Conservation (phyloP, 2,797 vertebrate genomes). For the Rhinophrynus dorsalis region DNA sequence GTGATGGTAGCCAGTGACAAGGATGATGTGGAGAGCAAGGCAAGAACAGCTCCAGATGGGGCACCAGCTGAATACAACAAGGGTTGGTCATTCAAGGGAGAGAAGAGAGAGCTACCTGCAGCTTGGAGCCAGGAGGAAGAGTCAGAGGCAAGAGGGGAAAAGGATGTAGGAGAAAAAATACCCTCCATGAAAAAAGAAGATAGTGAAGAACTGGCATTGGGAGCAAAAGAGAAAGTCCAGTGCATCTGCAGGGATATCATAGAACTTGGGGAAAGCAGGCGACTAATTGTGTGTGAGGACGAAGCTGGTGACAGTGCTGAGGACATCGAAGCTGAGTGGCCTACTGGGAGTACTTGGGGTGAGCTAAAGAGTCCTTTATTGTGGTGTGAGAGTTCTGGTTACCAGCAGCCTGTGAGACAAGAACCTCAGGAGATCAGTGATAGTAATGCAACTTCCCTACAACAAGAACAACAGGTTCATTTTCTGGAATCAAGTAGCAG, state of each 20-base stretch:
- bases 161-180: conserved; percentile 1
- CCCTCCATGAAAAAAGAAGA: neutral
- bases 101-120: neutral
- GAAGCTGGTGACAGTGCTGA: conserved; percentile 31
- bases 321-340: conserved; percentile 25
- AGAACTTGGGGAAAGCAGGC: conserved; percentile 20
- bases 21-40: conserved; percentile 18
- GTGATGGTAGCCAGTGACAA: conserved; percentile 16
- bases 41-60: conserved; percentile 32
- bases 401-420: conserved; percentile 1
- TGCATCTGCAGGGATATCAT: neutral
- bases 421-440: neutral
- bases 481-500: neutral
- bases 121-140: conserved; percentile 15
- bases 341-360: conserved; percentile 19
- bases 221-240: conserved; percentile 1
- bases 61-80: conserved; percentile 33
- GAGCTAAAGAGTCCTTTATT: conserved; percentile 21
- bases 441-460: neutral
- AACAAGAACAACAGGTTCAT: neutral
- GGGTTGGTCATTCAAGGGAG: conserved; percentile 31
- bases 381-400: conserved; percentile 40
- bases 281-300: conserved; percentile 37
- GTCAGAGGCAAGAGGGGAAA: neutral
- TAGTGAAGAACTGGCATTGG: neutral